Percentiles rank a stretch among this genome's conserved stretches.
Evolutionary conservation across 2,113 vertebrate genomes (phyloP).

Genomic region (Elgaria multicarinata): DNA sequence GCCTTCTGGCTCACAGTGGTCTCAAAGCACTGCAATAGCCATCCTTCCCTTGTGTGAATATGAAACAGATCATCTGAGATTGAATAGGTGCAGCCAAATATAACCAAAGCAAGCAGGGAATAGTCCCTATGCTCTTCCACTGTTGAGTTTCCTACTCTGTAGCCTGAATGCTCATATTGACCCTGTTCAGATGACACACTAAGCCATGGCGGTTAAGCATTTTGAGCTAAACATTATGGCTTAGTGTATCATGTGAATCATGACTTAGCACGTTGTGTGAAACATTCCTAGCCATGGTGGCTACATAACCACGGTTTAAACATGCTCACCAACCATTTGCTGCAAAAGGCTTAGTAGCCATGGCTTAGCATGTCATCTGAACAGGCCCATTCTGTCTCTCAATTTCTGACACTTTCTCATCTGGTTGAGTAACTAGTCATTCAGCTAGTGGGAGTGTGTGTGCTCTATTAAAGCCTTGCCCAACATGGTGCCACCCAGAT

Average conservation of each 20-base stretch:
- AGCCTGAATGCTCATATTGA: neutral
- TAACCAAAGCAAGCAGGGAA: neutral
- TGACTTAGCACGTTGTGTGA: too few relatives aligned
- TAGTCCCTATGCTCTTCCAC: neutral
- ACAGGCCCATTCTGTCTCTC: neutral
- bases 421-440: neutral
- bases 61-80: neutral
- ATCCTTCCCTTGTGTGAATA: constrained; percentile 12
- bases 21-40: constrained; percentile 25
- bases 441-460: neutral
- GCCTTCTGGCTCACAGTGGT: neutral
- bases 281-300: too few relatives aligned
- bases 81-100: neutral
- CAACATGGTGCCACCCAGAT: too few relatives aligned
- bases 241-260: too few relatives aligned
- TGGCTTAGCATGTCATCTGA: too few relatives aligned
- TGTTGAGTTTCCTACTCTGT: neutral
- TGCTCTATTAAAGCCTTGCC: too few relatives aligned
- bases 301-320: too few relatives aligned
- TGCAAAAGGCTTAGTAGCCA: too few relatives aligned
- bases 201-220: too few relatives aligned
- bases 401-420: neutral
- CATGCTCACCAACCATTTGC: too few relatives aligned
- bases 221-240: too few relatives aligned
- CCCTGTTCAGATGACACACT: too few relatives aligned